A percentile compares a stretch with the other conserved stretches of the same genome.
Conservation (phyloP, 2,797 vertebrate species). For the Silurus aristotelis region DNA sequence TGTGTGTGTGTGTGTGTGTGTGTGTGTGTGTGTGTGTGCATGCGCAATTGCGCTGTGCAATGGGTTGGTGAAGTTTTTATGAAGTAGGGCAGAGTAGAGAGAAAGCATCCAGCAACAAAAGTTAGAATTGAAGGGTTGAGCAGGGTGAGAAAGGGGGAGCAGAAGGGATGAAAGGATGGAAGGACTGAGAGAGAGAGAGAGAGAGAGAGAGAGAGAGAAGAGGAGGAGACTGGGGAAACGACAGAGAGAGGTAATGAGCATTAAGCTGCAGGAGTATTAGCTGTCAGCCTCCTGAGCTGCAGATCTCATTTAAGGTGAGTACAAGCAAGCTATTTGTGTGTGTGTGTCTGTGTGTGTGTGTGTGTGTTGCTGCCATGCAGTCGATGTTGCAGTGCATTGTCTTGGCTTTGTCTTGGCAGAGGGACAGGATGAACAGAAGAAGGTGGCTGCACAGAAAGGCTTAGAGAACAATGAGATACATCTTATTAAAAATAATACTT, state of each 20-base stretch:
- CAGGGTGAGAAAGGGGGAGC: slow-evolving; percentile 32
- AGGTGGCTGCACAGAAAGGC: slow-evolving; percentile 5
- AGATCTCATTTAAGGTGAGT: slow-evolving; percentile 68
- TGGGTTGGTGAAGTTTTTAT: neutral
- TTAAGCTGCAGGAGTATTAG: slow-evolving; percentile 58
- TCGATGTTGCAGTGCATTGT: slow-evolving; percentile 31
- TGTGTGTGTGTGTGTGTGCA: no score
- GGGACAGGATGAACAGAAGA: slow-evolving; percentile 10
- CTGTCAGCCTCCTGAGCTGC: slow-evolving; percentile 56
- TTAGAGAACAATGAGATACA: slow-evolving; percentile 12
- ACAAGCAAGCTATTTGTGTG: slow-evolving; percentile 36
- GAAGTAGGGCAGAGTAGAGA: neutral
- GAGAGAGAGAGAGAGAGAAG: slow-evolving; percentile 7
- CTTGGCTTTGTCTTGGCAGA: slow-evolving; percentile 29
- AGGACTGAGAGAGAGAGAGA: neutral
- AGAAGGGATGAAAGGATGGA: slow-evolving; percentile 14
- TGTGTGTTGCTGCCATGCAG: slow-evolving; percentile 49
- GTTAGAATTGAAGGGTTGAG: slow-evolving; percentile 9
- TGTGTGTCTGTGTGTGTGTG: slow-evolving; percentile 32
- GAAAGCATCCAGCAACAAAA: neutral
- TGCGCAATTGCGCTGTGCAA: no score
- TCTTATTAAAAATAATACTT: neutral
- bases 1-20: no score
- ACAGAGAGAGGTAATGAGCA: slow-evolving; percentile 60
- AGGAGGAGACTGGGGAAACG: slow-evolving; percentile 52